These are phyloP conservation scores for Aethes cnicana DNA, from an alignment of 2,888 invertebrate species.

Conservation along the genomic window DNA sequence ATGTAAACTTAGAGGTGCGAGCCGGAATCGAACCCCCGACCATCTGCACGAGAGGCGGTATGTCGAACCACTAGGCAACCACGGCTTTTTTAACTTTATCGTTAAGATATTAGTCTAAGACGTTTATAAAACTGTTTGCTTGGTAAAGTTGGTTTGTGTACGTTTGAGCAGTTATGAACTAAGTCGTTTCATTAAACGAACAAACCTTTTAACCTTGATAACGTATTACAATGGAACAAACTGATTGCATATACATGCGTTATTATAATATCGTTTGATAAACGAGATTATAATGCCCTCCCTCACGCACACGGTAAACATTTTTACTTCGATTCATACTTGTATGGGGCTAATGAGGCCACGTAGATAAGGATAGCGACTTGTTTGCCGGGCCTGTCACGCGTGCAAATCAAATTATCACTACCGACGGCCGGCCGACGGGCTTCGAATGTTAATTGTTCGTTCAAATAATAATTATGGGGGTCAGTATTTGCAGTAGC, in stretches of 20 bases:
- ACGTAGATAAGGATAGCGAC: slow-evolving; percentile 32
- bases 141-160: neutral
- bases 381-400: slow-evolving; percentile 53
- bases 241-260: slow-evolving; percentile 22
- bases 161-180: slow-evolving; percentile 1
- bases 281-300: slow-evolving; percentile 32
- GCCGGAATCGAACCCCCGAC: no score
- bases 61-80: no score
- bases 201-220: slow-evolving; percentile 12
- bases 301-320: slow-evolving; percentile 32
- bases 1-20: no score
- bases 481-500: slow-evolving; percentile 65
- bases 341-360: slow-evolving; percentile 47
- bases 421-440: slow-evolving; percentile 55
- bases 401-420: slow-evolving; percentile 67
- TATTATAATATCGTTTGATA: slow-evolving; percentile 33
- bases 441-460: slow-evolving; percentile 65
- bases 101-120: neutral
- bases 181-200: slow-evolving; percentile 15
- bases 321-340: slow-evolving; percentile 32
- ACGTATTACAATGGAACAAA: slow-evolving; percentile 17
- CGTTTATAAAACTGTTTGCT: neutral
- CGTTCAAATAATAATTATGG: slow-evolving; percentile 75
- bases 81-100: neutral
- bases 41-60: no score